Conservation (phyloP, 2,888 invertebrate species). For the Nomada lathburiana region DNA sequence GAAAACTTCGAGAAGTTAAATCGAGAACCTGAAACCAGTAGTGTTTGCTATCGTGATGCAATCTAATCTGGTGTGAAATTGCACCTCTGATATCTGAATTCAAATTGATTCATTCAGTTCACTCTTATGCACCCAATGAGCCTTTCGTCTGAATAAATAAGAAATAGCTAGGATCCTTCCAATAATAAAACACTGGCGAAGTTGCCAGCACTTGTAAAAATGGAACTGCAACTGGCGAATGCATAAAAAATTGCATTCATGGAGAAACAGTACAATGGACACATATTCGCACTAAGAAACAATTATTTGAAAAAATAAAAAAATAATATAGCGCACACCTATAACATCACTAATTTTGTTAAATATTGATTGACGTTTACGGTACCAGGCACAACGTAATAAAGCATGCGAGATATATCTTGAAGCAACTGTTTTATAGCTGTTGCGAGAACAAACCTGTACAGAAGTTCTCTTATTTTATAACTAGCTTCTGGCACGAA, state of each 20-base stretch:
- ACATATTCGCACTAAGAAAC: too few species aligned
- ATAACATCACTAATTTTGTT: too few species aligned
- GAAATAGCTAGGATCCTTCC: not conserved
- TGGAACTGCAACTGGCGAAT: not conserved
- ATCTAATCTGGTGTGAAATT: conserved; percentile 39
- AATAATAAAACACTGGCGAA: not conserved
- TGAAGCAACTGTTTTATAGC: conserved; percentile 5
- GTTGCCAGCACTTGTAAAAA: not conserved
- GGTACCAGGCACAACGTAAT: conserved; percentile 32
- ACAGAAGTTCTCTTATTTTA: conserved; percentile 35
- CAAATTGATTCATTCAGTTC: conserved; percentile 14
- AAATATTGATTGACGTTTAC: not conserved
- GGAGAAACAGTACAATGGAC: too few species aligned
- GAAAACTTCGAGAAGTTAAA: conserved; percentile 55
- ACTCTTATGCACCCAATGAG: not conserved
- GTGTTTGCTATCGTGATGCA: conserved; percentile 37
- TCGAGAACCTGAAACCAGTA: conserved; percentile 37
- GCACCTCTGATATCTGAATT: conserved; percentile 7
- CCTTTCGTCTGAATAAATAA: not conserved
- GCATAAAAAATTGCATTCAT: not conserved
- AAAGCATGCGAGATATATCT: conserved; percentile 1
- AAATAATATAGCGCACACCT: too few species aligned
- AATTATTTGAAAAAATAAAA: too few species aligned
- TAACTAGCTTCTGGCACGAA: conserved; percentile 32
- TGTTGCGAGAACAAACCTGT: conserved; percentile 13